Evolutionary conservation across 2,113 vertebrate genomes (phyloP), one percentile per base, ranked within the genome.

Genomic region (Vanacampus margaritifer): DNA sequence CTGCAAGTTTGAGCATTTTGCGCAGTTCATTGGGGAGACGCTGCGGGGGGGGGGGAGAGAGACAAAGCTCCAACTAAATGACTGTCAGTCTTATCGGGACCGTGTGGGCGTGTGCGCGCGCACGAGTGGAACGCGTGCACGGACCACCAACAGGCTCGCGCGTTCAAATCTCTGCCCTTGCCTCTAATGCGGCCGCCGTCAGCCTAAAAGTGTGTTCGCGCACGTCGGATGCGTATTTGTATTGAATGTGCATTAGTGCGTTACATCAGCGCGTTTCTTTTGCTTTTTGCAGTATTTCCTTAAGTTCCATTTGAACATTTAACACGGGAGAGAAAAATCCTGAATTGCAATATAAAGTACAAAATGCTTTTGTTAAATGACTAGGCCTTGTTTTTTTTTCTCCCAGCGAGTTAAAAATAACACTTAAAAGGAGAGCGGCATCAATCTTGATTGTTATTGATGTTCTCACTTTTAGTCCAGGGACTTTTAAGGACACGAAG

Each of bases 21-120:
- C 65, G 48, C 82, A 75, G 83, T 80, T 84, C 74, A 83, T 76
- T 64, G 64, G 79, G 71, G 81, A 85, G 50, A 74, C 60, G 61
- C 80, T 67, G 68, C 60, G 13, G 24, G 21, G 36, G 58, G 17
- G 9, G 16, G 16, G 69, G 64, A 76, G 63, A 73, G 72, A 87
- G 76, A 87, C 81, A 78, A 88, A 86, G 83, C 84, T 78, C 23
- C 69, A 85, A 80, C 79, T 81, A 86, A 90, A 88, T 76, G 78
- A 76, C 82, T 78, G 80, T 75, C 77, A 78, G 82, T 78, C 81
- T 87, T 85, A 85, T 87, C 78, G 36, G 46, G 35, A 56, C 43
- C 72, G 85, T 72, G 87, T 87, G 84, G 80, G 84, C 71, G 81
- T 78, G 72, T 43, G 68, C 70, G 68, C 24, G 83, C 67, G 75